These are phyloP conservation scores for Proisotoma minuta DNA, from an alignment of 2,888 invertebrate species.

Conservation along the genomic window DNA sequence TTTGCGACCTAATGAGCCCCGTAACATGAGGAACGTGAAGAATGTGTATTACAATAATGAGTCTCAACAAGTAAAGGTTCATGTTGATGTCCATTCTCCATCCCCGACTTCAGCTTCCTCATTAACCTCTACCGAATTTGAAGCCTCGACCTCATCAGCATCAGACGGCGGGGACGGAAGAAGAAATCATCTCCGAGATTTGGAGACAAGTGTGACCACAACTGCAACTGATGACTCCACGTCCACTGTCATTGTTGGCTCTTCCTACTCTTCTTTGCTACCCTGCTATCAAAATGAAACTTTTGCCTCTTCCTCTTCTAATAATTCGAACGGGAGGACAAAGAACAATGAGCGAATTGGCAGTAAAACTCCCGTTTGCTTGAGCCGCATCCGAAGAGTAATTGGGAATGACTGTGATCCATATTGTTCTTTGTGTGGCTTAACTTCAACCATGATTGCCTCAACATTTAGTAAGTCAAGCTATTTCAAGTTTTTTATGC, in stretches of 20 bases:
- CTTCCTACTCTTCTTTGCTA: background rate
- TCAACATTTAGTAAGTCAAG: slow-evolving; percentile 38
- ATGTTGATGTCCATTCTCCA: slow-evolving; percentile 43
- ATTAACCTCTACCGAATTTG: slow-evolving; percentile 14
- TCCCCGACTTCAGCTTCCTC: slow-evolving; percentile 18
- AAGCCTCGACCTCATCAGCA: slow-evolving; percentile 1
- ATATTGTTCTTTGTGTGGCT: slow-evolving; percentile 43
- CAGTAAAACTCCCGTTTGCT: slow-evolving; percentile 22
- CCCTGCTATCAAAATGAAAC: background rate
- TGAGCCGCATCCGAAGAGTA: slow-evolving; percentile 28
- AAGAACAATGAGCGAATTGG: slow-evolving; percentile 4
- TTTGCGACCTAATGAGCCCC: slow-evolving; percentile 37
- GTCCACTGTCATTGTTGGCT: slow-evolving; percentile 8
- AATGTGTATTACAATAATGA: slow-evolving; percentile 40
- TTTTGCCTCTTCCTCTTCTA: background rate
- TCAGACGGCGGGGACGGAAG: too few species aligned
- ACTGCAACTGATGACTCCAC: slow-evolving; percentile 13
- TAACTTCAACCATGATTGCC: slow-evolving; percentile 25
- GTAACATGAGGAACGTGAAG: slow-evolving; percentile 33
- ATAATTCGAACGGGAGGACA: background rate
- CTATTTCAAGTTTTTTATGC: background rate
- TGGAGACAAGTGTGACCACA: slow-evolving; percentile 15
- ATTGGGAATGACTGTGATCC: slow-evolving; percentile 41
- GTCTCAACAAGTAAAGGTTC: slow-evolving; percentile 35
- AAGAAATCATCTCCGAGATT: background rate